phyloP scores from a whole-genome alignment of 1,140 invertebrate species.

The Brachionus koreanus region DNA sequence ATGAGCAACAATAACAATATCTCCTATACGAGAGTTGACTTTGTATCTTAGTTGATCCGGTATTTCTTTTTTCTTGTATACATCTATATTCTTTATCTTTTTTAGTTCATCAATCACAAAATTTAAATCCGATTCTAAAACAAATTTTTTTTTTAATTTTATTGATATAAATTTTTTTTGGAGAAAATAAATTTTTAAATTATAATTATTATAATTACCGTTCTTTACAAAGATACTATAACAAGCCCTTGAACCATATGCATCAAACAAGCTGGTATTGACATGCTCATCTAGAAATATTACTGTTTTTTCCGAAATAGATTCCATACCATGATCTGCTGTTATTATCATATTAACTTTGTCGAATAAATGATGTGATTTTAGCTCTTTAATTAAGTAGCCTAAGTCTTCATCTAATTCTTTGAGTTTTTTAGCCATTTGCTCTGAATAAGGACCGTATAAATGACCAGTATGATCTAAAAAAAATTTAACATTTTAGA shows the following conservation, averaged over 20 bases:
- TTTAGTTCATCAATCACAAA: conserved; percentile 62
- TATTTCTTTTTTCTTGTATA: conserved; percentile 63
- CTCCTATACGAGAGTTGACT: conserved; percentile 61
- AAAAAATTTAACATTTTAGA: neutral
- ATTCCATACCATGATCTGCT: conserved; percentile 49
- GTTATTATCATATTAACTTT: conserved; percentile 48
- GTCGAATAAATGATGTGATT: conserved; percentile 48
- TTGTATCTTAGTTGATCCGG: conserved; percentile 64
- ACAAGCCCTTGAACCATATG: conserved; percentile 18
- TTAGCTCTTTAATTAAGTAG: conserved; percentile 49
- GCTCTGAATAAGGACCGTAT: conserved; percentile 52
- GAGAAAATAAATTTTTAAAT: neutral
- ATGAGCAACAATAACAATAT: conserved; percentile 46
- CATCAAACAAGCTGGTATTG: neutral
- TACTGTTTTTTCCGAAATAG: neutral
- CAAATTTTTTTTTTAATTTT: conserved; percentile 45
- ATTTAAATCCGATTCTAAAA: conserved; percentile 61
- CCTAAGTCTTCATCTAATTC: conserved; percentile 51
- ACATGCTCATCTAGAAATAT: conserved; percentile 41
- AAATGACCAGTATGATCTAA: conserved; percentile 52
- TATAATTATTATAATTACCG: neutral
- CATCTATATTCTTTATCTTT: conserved; percentile 59
- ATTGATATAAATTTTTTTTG: neutral
- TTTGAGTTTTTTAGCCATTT: conserved; percentile 49
- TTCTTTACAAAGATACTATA: conserved; percentile 38